Evolutionary conservation across 2,888 invertebrate species (phyloP).

Genomic region (Onthophagus sagittarius): DNA sequence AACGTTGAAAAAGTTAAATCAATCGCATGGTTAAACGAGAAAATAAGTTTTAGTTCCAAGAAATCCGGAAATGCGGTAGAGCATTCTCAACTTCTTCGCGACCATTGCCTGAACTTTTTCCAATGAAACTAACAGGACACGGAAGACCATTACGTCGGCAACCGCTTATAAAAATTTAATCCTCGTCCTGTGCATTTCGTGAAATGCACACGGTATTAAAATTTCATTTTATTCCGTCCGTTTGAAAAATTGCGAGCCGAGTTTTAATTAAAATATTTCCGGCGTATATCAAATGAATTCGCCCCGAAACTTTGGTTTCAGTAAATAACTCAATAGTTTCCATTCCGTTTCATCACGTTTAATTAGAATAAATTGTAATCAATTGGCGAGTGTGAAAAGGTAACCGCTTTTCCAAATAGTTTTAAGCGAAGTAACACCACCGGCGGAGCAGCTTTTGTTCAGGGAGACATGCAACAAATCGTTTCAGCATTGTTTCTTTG

Average conservation of each 20-base stretch:
- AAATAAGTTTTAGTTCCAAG: neutral
- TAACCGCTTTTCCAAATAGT: neutral
- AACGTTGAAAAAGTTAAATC: neutral
- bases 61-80: neutral
- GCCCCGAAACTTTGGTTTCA: neutral
- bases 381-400: neutral
- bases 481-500: slow-evolving; percentile 11
- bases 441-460: neutral
- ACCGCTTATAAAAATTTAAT: neutral
- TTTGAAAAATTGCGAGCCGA: neutral
- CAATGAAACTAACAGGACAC: neutral
- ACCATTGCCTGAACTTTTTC: neutral
- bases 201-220: neutral
- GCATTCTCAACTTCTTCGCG: neutral
- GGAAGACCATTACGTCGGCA: neutral
- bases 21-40: neutral
- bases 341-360: no score
- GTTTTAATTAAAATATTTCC: neutral
- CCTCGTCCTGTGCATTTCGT: neutral
- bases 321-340: no score
- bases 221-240: neutral
- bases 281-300: neutral
- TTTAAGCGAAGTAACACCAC: neutral
- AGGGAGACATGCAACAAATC: slow-evolving; percentile 1
- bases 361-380: neutral